Base-by-base conservation (phyloP, 2,888 invertebrate species). In the Anorthoa munda region DNA sequence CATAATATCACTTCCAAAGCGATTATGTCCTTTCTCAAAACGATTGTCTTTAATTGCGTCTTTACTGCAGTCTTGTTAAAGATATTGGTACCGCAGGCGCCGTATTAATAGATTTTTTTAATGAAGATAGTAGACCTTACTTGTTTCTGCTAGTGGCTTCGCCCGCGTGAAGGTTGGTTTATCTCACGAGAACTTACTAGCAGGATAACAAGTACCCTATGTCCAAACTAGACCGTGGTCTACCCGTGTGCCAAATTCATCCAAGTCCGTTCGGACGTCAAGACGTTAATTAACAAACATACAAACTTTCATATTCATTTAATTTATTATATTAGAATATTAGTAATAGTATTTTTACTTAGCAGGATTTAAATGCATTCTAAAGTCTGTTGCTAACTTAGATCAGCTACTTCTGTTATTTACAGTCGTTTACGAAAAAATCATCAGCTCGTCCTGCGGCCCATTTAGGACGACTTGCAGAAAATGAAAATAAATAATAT, bases 1-100 rank as follows among this genome's bases (percentile, higher is more conserved):
- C 46, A 48, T 68, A 59, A 60, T 68, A 67, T 59, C 31, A 66
- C 46, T 61, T 72, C 21, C n/a, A 73, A 23, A 18, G 17, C 18
- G 2, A 23, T 12, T 26, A n/a, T 64, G 4, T n/a, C n/a, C 23
- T 72, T 56, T 26, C 48, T 50, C 7, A 55, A 39, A 74, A 56
- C 65, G 12, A n/a, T 70, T 55, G 46, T 31, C 12, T n/a, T 21
- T 18, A 53, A 66, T 53, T 46, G 21, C 23, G 15, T 2, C 9
- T 26, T 55, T 26, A 26, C 5, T 15, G 45, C 17, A 48, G 0
- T n/a, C n/a, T 23, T 39, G 39, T 53, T 39, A 65, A 39, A 39
- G 21, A 21, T n/a, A 17, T 51, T 65, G 17, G 23, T 45, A 23
- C 5, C 18, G 17, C 31, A 17, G 45, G 2, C 18, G 17, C 31